Evolutionary conservation across 2,113 vertebrate species (phyloP).

Genomic region (Nerophis lumbriciformis): DNA sequence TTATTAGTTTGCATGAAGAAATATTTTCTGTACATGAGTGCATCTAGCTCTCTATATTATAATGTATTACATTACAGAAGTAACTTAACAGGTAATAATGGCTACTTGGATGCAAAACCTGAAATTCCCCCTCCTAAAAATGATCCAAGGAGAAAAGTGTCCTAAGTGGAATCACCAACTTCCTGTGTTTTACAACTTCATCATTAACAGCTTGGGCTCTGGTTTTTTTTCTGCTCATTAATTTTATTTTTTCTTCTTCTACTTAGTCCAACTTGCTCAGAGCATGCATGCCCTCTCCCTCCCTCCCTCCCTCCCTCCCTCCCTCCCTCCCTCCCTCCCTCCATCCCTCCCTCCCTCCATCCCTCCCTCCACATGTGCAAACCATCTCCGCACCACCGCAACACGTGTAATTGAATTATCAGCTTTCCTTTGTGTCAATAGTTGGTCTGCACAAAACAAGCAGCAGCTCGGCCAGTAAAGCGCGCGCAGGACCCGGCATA

Average conservation of each 20-base stretch:
- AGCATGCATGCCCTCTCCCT: constrained; percentile 22
- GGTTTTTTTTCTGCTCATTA: neutral
- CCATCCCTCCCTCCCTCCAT: constrained; percentile 22
- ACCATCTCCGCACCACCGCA: constrained; percentile 65
- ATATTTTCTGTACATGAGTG: no score
- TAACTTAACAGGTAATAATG: constrained; percentile 50
- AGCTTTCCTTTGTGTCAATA: constrained; percentile 70
- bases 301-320: constrained; percentile 19
- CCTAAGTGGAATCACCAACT: constrained; percentile 34
- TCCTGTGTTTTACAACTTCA: constrained; percentile 30
- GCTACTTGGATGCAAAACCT: constrained; percentile 51
- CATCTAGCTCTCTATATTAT: no score
- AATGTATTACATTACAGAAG: constrained; percentile 28
- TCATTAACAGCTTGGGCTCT: constrained; percentile 50
- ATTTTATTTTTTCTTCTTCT: constrained; percentile 30
- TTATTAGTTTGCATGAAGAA: no score
- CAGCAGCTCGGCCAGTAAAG: constrained; percentile 40
- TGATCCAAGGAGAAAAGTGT: constrained; percentile 42
- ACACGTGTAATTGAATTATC: constrained; percentile 76
- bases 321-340: constrained; percentile 25
- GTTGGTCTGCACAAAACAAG: constrained; percentile 51
- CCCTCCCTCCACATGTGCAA: constrained; percentile 64
- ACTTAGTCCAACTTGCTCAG: constrained; percentile 25
- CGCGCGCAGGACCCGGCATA: constrained; percentile 45
- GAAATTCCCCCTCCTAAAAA: constrained; percentile 51